Evolutionary conservation across 2,888 invertebrate genomes (phyloP).

Genomic region (Furcula furcula): DNA sequence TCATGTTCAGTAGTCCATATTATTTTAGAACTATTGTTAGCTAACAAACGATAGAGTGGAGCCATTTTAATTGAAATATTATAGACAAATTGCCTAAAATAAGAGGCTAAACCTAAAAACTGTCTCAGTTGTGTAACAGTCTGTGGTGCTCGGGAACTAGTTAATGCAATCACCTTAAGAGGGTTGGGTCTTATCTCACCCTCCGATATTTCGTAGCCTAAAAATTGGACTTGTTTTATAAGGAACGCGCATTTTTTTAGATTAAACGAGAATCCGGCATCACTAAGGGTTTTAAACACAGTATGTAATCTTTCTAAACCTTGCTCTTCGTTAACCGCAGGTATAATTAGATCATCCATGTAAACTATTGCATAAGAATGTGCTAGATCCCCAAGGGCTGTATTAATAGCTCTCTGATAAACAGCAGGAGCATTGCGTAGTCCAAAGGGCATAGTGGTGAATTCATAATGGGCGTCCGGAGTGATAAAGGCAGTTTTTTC

Average conservation of each 20-base stretch:
- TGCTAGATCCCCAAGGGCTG: slow-evolving; percentile 11
- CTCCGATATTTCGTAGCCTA: too few relatives aligned
- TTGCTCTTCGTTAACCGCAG: background rate
- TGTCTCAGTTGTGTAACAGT: background rate
- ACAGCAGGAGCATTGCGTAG: too few relatives aligned
- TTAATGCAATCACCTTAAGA: too few relatives aligned
- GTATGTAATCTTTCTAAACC: background rate
- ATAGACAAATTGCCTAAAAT: background rate
- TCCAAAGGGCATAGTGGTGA: too few relatives aligned
- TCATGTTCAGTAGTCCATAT: background rate
- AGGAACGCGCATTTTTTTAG: too few relatives aligned
- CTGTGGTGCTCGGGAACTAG: background rate
- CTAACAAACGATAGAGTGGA: slow-evolving; percentile 3
- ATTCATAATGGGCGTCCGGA: background rate
- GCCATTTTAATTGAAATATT: background rate
- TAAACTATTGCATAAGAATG: slow-evolving; percentile 11
- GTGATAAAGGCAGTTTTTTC: too few relatives aligned
- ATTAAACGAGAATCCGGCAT: too few relatives aligned
- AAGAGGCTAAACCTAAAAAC: background rate
- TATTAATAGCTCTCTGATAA: too few relatives aligned
- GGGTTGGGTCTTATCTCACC: too few relatives aligned
- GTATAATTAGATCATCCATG: too few relatives aligned
- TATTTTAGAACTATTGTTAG: background rate
- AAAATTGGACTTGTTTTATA: too few relatives aligned
- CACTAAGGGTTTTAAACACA: too few relatives aligned